These are phyloP conservation scores for Malthinus seriepunctatus DNA, from an alignment of 2,888 invertebrate species.

Conservation along the genomic window DNA sequence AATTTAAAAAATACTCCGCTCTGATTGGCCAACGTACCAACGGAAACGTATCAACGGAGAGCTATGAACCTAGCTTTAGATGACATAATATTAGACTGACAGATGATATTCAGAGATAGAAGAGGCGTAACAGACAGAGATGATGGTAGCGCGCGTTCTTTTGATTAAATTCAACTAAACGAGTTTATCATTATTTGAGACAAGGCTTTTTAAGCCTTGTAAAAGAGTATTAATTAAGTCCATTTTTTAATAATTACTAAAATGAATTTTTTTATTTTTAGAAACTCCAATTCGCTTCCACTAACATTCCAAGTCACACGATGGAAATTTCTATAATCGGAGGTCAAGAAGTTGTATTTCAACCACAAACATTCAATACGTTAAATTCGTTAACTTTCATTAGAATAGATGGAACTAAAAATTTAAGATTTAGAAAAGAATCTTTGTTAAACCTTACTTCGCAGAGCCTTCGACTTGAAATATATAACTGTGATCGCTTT, in stretches of 20 bases:
- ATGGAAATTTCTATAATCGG: slow-evolving; percentile 63
- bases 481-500: slow-evolving; percentile 63
- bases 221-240: too few species aligned
- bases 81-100: too few species aligned
- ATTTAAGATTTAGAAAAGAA: slow-evolving; percentile 60
- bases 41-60: too few species aligned
- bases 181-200: too few species aligned
- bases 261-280: slow-evolving; percentile 47
- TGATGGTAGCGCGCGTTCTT: too few species aligned
- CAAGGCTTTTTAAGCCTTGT: too few species aligned
- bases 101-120: too few species aligned
- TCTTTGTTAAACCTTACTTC: slow-evolving; percentile 66
- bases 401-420: slow-evolving; percentile 58
- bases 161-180: too few species aligned
- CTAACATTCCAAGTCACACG: slow-evolving; percentile 62
- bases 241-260: background rate
- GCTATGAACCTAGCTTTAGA: too few species aligned
- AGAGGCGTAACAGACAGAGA: too few species aligned
- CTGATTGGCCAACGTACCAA: too few species aligned
- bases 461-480: slow-evolving; percentile 63
- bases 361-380: slow-evolving; percentile 60
- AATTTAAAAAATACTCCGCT: too few species aligned
- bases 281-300: slow-evolving; percentile 57
- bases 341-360: slow-evolving; percentile 60
- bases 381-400: slow-evolving; percentile 61